Percentiles rank a stretch among this genome's conserved stretches.
phyloP scores from a whole-genome alignment of 2,113 vertebrate genomes.

The Hypomesus transpacificus region DNA sequence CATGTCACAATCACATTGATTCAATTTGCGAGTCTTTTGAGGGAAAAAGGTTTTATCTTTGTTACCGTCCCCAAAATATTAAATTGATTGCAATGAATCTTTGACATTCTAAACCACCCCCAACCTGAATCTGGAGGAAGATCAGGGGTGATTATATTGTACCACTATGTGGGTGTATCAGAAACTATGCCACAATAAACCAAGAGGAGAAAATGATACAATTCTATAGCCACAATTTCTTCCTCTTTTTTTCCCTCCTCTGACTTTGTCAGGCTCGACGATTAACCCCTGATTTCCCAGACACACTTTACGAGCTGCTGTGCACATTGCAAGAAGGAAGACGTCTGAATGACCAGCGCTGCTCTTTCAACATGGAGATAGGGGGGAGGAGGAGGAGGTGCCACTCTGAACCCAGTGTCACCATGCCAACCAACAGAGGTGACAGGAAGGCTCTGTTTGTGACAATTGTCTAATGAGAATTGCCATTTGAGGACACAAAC shows the following conservation, averaged over 20 bases:
- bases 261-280: constrained; percentile 52
- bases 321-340: constrained; percentile 72
- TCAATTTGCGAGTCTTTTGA: no score
- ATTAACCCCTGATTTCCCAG: constrained; percentile 71
- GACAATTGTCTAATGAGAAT: background rate
- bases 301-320: constrained; percentile 73
- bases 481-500: background rate
- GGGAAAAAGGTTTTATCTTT: no score
- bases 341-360: constrained; percentile 77
- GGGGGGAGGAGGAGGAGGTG: constrained; percentile 62
- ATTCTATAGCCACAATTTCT: background rate
- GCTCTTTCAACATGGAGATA: constrained; percentile 69
- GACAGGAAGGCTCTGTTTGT: background rate
- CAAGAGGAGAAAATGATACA: constrained; percentile 2
- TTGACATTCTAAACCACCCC: no score
- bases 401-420: constrained; percentile 73
- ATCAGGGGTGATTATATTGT: no score
- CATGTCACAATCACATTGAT: no score
- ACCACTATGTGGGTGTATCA: no score
- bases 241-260: constrained; percentile 18
- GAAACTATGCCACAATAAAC: constrained; percentile 26
- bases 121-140: no score
- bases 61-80: no score
- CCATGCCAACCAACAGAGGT: constrained; percentile 64
- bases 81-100: no score